Evolutionary conservation across 30 jellyfish, hydroid and myxozoan species (phyloP), one percentile per base, ranked within the genome.

Genomic region (Hydractinia symbiolongicarpus): DNA sequence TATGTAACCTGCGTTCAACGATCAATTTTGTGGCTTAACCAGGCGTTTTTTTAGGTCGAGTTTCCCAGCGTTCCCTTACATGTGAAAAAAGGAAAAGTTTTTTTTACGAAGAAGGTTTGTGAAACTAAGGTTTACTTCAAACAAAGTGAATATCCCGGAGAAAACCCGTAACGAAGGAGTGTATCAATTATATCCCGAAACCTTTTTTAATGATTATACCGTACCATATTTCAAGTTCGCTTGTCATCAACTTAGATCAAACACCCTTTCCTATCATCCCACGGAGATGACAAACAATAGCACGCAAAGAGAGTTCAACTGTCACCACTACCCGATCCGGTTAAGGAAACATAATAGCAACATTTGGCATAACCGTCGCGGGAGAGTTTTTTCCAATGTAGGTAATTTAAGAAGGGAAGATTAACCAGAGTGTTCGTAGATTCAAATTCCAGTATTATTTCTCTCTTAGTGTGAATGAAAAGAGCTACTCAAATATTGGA

Each of bases 61-160:
- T 30, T 2, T 30, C 44, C 44, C 44, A 30, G 44, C 44, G 44
- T 30, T 30, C 2, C 44, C 44, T 30, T 30, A 30, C 44, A 30
- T 30, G 44, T 30, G 44, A 30, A 30, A 30, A 30, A 30, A 30
- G 44, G 44, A 30, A 30, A 30, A 30, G n/a, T n/a, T n/a, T n/a
- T 53, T 73, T 50, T 16, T 10, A 21, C 15, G 82, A 30, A 73
- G n/a, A 4, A 21, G 78, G 19, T 67, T 13, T 67, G 78, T 67
- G 78, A 67, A 30, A 30, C 76, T 15, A 9, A 30, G 77, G 51
- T 9, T 9, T 9, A 73, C 82, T 73, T 73, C 76, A 30, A 30
- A 21, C 77, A 15, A 67, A 73, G 82, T 73, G 0, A 81, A 73
- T 21, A 73, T 73, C n/a, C 82, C 82, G 11, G 82, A 44, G 11